These are phyloP conservation scores for Piezodorus guildinii DNA, from an alignment of 1,140 invertebrate genomes.

Conservation along the genomic window DNA sequence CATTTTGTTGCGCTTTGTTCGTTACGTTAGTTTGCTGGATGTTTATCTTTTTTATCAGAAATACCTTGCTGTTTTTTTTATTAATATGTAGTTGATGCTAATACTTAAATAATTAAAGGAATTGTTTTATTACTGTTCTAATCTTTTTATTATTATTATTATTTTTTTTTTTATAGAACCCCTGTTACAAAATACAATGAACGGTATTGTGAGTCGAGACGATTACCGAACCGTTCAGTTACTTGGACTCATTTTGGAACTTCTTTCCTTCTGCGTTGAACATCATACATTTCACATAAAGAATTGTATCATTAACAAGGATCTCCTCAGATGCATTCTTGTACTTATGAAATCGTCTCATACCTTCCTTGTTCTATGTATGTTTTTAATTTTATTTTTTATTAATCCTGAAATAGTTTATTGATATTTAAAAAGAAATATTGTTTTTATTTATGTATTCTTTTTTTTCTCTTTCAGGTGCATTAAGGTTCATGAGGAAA, in stretches of 20 bases:
- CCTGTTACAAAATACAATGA: slow-evolving; percentile 76
- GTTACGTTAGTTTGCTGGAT: too few relatives aligned
- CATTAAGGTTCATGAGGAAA: slow-evolving; percentile 91
- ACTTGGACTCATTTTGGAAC: slow-evolving; percentile 83
- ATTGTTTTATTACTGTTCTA: too few relatives aligned
- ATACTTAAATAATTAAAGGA: too few relatives aligned
- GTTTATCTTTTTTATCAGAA: too few relatives aligned
- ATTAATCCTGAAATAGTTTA: not conserved
- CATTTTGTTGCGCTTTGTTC: too few relatives aligned
- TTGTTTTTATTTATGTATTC: not conserved
- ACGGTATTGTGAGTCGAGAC: slow-evolving; percentile 76
- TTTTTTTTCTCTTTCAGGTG: slow-evolving; percentile 42
- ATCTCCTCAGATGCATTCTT: slow-evolving; percentile 85
- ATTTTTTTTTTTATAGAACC: slow-evolving; percentile 55
- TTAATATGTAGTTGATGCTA: too few relatives aligned
- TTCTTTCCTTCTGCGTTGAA: slow-evolving; percentile 99
- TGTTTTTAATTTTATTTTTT: slow-evolving; percentile 31
- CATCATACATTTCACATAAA: slow-evolving; percentile 99
- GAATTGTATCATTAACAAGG: slow-evolving; percentile 94
- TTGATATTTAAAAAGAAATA: not conserved
- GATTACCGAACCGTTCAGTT: slow-evolving; percentile 94
- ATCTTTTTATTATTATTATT: too few relatives aligned
- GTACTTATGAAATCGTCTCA: slow-evolving; percentile 96
- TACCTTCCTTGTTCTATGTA: slow-evolving; percentile 91
- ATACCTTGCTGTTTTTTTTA: too few relatives aligned